These are phyloP conservation scores for Psittacula cyanocephala DNA, from an alignment of 2,113 vertebrate species.

Conservation along the genomic window DNA sequence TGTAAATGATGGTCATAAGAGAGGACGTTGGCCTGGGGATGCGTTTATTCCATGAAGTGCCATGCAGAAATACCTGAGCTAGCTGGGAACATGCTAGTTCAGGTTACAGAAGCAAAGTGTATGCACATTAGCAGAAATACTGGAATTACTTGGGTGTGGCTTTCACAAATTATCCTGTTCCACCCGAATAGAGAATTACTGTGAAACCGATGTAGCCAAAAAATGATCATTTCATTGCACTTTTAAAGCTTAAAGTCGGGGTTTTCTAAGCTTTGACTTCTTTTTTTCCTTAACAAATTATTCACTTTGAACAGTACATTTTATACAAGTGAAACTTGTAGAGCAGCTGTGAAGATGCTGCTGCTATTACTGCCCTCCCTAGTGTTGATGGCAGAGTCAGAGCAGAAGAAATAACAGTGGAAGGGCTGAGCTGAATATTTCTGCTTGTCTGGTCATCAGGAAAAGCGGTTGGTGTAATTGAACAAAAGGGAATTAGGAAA, in stretches of 20 bases:
- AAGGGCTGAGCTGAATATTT: not conserved
- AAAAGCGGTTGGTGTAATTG: not conserved
- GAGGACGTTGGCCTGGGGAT: not conserved
- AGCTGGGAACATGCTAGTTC: slow-evolving; percentile 48
- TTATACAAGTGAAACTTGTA: not conserved
- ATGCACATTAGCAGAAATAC: slow-evolving; percentile 52
- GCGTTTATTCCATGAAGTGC: slow-evolving; percentile 23
- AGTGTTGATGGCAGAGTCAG: not conserved
- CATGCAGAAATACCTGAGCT: slow-evolving; percentile 31
- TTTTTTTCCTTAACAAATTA: not conserved
- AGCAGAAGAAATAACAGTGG: not conserved
- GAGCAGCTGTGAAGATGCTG: not conserved
- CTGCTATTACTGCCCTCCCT: not conserved
- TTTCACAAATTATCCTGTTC: slow-evolving; percentile 46
- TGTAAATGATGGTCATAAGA: not conserved
- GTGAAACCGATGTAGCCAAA: not conserved
- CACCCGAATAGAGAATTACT: slow-evolving; percentile 25
- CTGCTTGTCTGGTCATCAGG: not conserved
- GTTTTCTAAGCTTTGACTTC: not conserved
- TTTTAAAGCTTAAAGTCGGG: not conserved
- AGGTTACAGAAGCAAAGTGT: slow-evolving; percentile 39
- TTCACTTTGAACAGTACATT: not conserved
- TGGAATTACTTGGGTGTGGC: slow-evolving; percentile 55
- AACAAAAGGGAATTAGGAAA: not conserved
- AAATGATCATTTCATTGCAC: not conserved